Base-by-base conservation (phyloP, 2,113 vertebrate species). In the Bolborhynchus lineola region DNA sequence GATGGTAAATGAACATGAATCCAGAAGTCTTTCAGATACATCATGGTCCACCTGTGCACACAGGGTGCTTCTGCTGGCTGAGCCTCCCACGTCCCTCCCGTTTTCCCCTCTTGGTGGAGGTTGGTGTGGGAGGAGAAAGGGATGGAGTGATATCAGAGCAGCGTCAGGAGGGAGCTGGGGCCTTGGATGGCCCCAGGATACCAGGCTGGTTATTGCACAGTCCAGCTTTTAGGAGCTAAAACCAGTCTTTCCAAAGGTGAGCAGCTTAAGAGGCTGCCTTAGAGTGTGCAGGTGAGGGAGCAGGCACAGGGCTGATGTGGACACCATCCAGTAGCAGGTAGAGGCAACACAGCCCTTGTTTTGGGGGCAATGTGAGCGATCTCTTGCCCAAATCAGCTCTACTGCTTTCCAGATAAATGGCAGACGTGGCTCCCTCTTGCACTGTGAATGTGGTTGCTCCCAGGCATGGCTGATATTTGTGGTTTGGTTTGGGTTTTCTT, bases 271-370 rank as follows among this genome's bases (percentile, higher is more conserved):
- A 33, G 47, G 33, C 46, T 76, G 63, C 24, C 44, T 49, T 68
- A 35, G 69, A 44, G n/a, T 0, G 12, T 50, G 49, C 25, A 33
- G 80, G 47, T 39, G 33, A 46, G 44, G 41, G 55, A 63, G 5
- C 0, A 0, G 55, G 41, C 26, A n/a, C 0, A 1, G 20, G 28
- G 24, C 2, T 7, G 46, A 3, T n/a, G 17, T 31, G 42, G 47
- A 7, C 16, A 20, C 19, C 44, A 16, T 29, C n/a, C 25, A 16
- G 65, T 4, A 64, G 49, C 23, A 47, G 29, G 35, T 2, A 50
- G 52, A 80, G 63, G 33, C n/a, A 37, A 1, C n/a, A 28, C 28
- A 79, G 37, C 28, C 46, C 39, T 50, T 69, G 64, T 20, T 26
- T 21, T 12, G 13, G 47, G 20, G 47, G 18, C 11, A 26, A 0